Evolutionary conservation across 2,888 invertebrate species (phyloP).

Genomic region (Lasioglossum oenotherae): DNA sequence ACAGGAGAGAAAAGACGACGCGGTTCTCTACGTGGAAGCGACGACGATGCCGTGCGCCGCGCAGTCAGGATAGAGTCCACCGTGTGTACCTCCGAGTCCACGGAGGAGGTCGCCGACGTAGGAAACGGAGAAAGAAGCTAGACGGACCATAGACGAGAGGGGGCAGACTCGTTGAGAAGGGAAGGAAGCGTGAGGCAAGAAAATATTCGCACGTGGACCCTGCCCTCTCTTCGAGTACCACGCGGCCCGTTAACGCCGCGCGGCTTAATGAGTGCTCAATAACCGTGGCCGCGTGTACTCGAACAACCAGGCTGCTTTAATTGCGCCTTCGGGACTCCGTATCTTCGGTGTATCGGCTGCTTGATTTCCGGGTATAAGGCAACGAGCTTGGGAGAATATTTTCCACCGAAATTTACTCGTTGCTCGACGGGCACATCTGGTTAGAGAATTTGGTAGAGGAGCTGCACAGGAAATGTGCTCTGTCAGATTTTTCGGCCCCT

Average conservation of each 20-base stretch:
- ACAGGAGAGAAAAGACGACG: background rate
- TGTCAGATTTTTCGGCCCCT: too few species aligned
- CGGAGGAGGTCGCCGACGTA: constrained; percentile 24
- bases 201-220: constrained; percentile 72
- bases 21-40: constrained; percentile 1
- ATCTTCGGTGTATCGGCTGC: constrained; percentile 18
- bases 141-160: background rate
- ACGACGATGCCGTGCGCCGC: background rate
- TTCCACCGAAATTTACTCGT: constrained; percentile 14
- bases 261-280: constrained; percentile 53
- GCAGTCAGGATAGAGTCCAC: background rate
- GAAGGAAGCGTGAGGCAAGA: constrained; percentile 41
- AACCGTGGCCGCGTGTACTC: constrained; percentile 23
- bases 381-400: constrained; percentile 21
- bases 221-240: constrained; percentile 45
- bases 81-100: background rate
- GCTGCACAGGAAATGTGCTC: background rate
- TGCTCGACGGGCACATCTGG: background rate
- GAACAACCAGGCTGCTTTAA: constrained; percentile 40
- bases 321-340: constrained; percentile 21
- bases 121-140: constrained; percentile 43
- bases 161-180: background rate
- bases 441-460: background rate
- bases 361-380: constrained; percentile 29
- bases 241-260: constrained; percentile 46